Evolutionary conservation across 2,797 vertebrate species (phyloP).

Genomic region (Danio tinwini): DNA sequence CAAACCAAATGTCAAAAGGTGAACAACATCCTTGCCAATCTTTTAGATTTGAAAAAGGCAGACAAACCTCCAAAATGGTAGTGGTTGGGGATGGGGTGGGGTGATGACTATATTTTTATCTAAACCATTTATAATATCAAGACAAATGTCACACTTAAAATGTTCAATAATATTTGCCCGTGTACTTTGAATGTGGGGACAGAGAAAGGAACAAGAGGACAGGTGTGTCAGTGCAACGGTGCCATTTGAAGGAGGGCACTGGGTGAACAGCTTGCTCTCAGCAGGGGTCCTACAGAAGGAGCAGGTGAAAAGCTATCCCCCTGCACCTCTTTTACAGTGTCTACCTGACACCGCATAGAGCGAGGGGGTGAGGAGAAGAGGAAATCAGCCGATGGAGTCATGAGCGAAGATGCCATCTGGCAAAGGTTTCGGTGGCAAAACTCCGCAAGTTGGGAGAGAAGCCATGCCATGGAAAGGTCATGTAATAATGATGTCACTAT

Average conservation of each 20-base stretch:
- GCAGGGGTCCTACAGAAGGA: constrained; percentile 73
- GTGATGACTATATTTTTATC: not conserved
- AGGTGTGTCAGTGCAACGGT: constrained; percentile 65
- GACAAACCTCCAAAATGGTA: not conserved
- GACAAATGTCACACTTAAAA: constrained; percentile 49
- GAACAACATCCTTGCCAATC: not conserved
- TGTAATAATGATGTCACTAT: constrained; percentile 62
- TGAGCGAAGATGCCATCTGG: constrained; percentile 65
- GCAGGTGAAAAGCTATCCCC: constrained; percentile 77
- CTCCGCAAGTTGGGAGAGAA: constrained; percentile 46
- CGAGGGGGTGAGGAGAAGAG: constrained; percentile 55
- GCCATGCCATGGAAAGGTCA: constrained; percentile 54
- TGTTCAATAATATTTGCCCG: constrained; percentile 61
- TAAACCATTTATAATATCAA: not conserved
- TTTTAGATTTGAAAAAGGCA: not conserved
- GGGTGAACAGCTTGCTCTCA: constrained; percentile 79
- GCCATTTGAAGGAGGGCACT: constrained; percentile 51
- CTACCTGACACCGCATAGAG: constrained; percentile 75
- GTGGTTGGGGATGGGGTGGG: not conserved
- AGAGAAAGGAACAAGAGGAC: constrained; percentile 60
- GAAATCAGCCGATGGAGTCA: constrained; percentile 60
- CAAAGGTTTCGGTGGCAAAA: constrained; percentile 55
- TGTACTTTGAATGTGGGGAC: constrained; percentile 42
- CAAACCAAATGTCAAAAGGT: not conserved
- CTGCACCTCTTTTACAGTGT: constrained; percentile 71